Percentiles rank a stretch among this genome's conserved stretches.
Evolutionary conservation across 1,140 invertebrate genomes (phyloP).

Genomic region (Colletes latitarsis): DNA sequence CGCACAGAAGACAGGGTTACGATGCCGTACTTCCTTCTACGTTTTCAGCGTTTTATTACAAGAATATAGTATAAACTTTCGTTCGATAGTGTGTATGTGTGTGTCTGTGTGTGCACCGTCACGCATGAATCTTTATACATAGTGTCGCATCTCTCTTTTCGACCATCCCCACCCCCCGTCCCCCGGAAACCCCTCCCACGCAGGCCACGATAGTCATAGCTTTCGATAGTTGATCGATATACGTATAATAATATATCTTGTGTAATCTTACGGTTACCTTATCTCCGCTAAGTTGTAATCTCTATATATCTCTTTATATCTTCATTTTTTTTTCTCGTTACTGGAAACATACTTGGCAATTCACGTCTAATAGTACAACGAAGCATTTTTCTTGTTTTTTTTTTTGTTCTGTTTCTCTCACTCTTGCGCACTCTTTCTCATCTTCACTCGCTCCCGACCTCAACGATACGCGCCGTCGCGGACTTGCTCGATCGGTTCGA

Average conservation of each 20-base stretch:
- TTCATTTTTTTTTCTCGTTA: constrained; percentile 64
- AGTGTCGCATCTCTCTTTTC: constrained; percentile 57
- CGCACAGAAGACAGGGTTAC: constrained; percentile 13
- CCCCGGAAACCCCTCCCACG: constrained; percentile 37
- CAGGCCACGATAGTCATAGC: constrained; percentile 78
- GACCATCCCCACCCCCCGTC: constrained; percentile 1
- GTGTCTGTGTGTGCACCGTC: constrained; percentile 29
- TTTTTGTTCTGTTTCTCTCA: not conserved
- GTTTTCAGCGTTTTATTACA: constrained; percentile 79
- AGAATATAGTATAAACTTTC: constrained; percentile 82
- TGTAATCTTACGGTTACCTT: constrained; percentile 68
- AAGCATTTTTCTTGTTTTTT: constrained; percentile 73
- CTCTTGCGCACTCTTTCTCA: not conserved
- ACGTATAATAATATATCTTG: constrained; percentile 72
- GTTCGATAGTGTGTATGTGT: constrained; percentile 51
- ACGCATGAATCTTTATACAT: constrained; percentile 64
- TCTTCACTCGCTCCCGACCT: constrained; percentile 7
- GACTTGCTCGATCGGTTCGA: constrained; percentile 62
- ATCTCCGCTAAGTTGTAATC: constrained; percentile 67
- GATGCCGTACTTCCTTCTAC: constrained; percentile 32
- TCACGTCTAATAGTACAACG: constrained; percentile 81
- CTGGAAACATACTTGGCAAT: constrained; percentile 81
- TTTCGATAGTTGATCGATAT: constrained; percentile 72
- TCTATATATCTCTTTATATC: constrained; percentile 68
- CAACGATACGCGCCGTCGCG: constrained; percentile 26